phyloP scores from a whole-genome alignment of 2,888 invertebrate genomes.

The Hirtodrosophila cameraria region DNA sequence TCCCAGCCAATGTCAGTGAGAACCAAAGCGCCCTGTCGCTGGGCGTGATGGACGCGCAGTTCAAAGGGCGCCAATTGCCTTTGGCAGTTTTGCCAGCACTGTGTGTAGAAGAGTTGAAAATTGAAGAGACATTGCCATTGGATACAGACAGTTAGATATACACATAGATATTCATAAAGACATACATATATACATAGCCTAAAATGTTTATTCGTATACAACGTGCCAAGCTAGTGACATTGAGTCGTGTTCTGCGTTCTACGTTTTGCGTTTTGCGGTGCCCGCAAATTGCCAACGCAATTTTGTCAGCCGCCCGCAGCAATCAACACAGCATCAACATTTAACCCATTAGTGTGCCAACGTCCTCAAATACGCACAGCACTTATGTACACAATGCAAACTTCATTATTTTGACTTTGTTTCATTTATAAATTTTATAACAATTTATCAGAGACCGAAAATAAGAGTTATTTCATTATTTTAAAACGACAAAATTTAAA shows the following conservation, averaged over 20 bases:
- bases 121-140: not conserved
- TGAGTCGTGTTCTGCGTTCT: too few relatives aligned
- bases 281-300: constrained; percentile 67
- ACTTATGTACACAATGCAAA: not conserved
- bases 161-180: not conserved
- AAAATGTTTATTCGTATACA: constrained; percentile 4
- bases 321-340: constrained; percentile 46
- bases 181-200: constrained; percentile 1
- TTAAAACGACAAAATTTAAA: too few relatives aligned
- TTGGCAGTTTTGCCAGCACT: constrained; percentile 84
- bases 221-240: not conserved
- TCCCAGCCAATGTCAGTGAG: constrained; percentile 84
- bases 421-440: too few relatives aligned
- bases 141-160: constrained; percentile 11
- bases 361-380: constrained; percentile 24
- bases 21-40: constrained; percentile 83
- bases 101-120: constrained; percentile 7
- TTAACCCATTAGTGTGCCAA: constrained; percentile 42
- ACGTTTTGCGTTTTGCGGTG: too few relatives aligned
- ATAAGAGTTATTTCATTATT: too few relatives aligned
- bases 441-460: too few relatives aligned
- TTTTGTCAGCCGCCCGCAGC: constrained; percentile 57
- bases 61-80: constrained; percentile 74
- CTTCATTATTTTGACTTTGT: too few relatives aligned
- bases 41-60: constrained; percentile 82